Evolutionary conservation across 2,113 vertebrate species (phyloP).

Genomic region (Callipepla californica): DNA sequence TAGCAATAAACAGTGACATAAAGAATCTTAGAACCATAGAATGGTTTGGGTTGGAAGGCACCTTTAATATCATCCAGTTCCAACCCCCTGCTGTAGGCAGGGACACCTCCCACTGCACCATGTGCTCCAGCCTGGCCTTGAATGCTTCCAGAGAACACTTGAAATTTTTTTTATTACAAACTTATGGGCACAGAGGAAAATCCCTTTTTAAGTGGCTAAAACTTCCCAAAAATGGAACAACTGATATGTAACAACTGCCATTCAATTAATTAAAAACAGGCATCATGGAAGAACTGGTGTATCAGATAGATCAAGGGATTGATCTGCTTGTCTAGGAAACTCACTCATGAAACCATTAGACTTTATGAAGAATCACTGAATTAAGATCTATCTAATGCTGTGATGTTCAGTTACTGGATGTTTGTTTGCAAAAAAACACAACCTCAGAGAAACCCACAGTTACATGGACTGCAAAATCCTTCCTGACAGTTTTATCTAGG

Average conservation of each 20-base stretch:
- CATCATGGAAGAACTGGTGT: not conserved
- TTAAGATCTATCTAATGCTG: not conserved
- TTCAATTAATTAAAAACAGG: not conserved
- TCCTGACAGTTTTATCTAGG: slow-evolving; percentile 15
- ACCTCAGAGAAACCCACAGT: not conserved
- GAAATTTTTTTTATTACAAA: not conserved
- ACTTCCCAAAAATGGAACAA: not conserved
- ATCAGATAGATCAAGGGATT: not conserved
- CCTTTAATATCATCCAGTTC: no score
- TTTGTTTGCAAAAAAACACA: not conserved
- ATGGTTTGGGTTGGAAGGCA: no score
- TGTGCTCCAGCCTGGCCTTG: no score
- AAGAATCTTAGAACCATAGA: not conserved
- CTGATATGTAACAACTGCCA: not conserved
- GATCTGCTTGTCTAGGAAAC: not conserved
- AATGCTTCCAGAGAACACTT: not conserved
- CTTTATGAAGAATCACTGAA: not conserved
- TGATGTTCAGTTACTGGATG: not conserved
- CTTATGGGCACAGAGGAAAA: not conserved
- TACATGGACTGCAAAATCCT: not conserved
- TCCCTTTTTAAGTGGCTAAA: not conserved
- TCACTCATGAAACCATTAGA: not conserved
- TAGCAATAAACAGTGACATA: not conserved
- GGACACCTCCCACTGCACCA: no score
- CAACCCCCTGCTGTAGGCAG: no score